Evolutionary conservation across 2,888 invertebrate species (phyloP).

Genomic region (Eulithis testata): DNA sequence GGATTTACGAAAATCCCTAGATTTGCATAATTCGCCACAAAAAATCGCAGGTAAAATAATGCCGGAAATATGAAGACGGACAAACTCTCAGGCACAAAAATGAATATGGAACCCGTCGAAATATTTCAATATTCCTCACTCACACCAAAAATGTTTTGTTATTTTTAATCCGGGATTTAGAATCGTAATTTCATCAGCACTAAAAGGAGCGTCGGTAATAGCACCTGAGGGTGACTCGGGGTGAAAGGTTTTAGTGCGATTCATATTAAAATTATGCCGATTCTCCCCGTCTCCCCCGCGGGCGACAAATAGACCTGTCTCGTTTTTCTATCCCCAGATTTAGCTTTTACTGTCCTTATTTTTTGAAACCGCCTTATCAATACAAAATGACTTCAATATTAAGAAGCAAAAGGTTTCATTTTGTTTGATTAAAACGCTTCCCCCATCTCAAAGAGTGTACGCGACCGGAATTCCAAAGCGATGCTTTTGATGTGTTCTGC

Average conservation of each 20-base stretch:
- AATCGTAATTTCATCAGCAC: constrained; percentile 11
- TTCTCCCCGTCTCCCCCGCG: constrained; percentile 21
- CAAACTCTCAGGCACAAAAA: neutral
- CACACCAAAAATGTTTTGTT: constrained; percentile 11
- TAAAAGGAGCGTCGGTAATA: constrained; percentile 31
- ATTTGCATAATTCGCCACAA: neutral
- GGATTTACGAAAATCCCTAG: neutral
- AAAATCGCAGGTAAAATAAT: neutral
- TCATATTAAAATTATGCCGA: constrained; percentile 48
- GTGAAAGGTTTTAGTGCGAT: constrained; percentile 42
- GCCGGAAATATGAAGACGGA: neutral
- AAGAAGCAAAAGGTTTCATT: constrained; percentile 38
- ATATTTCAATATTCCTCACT: constrained; percentile 11
- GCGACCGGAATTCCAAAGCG: constrained; percentile 47
- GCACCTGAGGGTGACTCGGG: constrained; percentile 40
- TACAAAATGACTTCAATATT: constrained; percentile 27
- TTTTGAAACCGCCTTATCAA: constrained; percentile 9
- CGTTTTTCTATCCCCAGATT: constrained; percentile 33
- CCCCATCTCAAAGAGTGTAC: constrained; percentile 44
- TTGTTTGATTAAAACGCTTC: constrained; percentile 34
- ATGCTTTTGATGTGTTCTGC: constrained; percentile 20
- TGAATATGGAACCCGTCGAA: neutral
- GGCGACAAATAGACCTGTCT: constrained; percentile 35
- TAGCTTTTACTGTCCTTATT: constrained; percentile 30
- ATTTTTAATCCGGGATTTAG: constrained; percentile 14